phyloP scores from a whole-genome alignment of 2,113 vertebrate genomes.

The Chloropsis cyanopogon region DNA sequence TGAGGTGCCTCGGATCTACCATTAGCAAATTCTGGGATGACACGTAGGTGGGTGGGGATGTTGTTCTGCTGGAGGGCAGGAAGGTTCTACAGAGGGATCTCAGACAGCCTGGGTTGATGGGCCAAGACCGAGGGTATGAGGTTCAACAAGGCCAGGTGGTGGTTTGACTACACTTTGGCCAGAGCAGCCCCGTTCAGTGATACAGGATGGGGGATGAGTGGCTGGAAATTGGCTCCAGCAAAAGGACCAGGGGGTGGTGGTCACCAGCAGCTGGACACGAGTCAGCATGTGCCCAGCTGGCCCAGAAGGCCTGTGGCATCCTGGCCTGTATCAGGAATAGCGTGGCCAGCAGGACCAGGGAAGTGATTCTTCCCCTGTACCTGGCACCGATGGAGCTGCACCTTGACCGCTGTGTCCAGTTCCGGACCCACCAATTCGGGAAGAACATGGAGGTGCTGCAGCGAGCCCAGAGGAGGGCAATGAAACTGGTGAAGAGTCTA shows the following conservation, averaged over 20 bases:
- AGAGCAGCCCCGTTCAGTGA: too few species aligned
- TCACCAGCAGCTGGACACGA: background rate
- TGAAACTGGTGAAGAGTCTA: background rate
- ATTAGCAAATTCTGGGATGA: background rate
- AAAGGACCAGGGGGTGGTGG: background rate
- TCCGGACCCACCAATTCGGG: background rate
- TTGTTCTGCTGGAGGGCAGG: background rate
- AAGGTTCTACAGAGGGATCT: background rate
- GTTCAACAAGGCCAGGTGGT: background rate
- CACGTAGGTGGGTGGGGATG: background rate
- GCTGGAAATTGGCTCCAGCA: background rate
- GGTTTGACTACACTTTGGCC: accelerated
- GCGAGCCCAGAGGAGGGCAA: background rate
- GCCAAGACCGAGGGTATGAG: background rate
- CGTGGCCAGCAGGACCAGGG: background rate
- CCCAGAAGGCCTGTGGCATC: too few species aligned
- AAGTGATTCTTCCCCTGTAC: background rate
- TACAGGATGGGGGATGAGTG: background rate
- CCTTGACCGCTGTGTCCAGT: background rate
- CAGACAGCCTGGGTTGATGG: background rate
- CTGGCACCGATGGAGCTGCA: background rate
- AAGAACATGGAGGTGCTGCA: background rate
- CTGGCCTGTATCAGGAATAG: background rate
- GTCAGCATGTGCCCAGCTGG: background rate
- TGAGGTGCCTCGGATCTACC: background rate